Base-by-base conservation (phyloP, 2,797 vertebrate species). In the Diplodus sargus region DNA sequence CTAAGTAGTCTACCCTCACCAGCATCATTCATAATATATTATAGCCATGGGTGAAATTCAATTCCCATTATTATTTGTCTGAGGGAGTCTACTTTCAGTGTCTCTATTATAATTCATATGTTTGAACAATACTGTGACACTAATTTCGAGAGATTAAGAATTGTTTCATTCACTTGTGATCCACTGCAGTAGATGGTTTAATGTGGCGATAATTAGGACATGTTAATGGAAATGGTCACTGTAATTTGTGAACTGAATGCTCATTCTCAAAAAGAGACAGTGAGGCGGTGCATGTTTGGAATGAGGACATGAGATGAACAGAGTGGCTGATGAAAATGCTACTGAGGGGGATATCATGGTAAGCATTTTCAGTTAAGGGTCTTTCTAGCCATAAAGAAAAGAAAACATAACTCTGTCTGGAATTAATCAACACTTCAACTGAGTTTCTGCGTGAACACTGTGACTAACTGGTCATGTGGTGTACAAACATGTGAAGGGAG, bases 11-110 rank as follows among this genome's bases (percentile, higher is more conserved):
- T 70, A 60, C 51, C 48, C 71, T 78, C 59, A 62, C 28, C 53
- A 76, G 77, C 60, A 70, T 90, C 79, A 87, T 87, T 87, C 72
- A 89, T 88, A 86, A 86, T 91, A 87, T 63, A 91, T 88, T 52
- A 90, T 72, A 88, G 83, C 87, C 83, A 86, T 62, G 83, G 86
- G 84, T 86, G 76, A 56, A 49, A 89, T 83, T 85, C 14, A 78
- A 64, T 76, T 90, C 45, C 62, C 25, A 54, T 77, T 73, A 61
- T 78, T 84, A 75, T 87, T 83, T 82, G 59, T 78, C 62, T 53
- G 28, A 54, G 45, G 67, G 48, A 53, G 66, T 74, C 61, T 76
- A 18, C 45, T 70, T 67, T 76, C 52, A 65, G 42, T 11, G 45
- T 66, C 68, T 85, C 48, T 64, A 56, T 59, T 78, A 49, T 63